Conservation (phyloP, 2,888 invertebrate genomes). For the Idaea straminata region DNA sequence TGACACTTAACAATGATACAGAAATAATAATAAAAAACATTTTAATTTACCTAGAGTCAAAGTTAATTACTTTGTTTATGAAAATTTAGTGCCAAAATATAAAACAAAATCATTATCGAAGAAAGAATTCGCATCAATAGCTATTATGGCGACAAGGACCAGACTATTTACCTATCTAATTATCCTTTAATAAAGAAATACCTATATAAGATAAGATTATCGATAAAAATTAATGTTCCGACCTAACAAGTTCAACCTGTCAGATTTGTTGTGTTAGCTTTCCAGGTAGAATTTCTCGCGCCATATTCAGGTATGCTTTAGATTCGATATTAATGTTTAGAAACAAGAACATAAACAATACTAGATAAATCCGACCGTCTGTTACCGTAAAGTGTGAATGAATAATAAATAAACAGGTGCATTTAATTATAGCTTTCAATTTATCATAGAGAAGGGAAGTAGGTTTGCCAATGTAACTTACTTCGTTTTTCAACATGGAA, state of each 20-base stretch:
- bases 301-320: too few relatives aligned
- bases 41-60: background rate
- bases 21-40: background rate
- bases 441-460: too few relatives aligned
- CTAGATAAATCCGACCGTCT: too few relatives aligned
- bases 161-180: background rate
- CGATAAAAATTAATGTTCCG: background rate
- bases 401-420: background rate
- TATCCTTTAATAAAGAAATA: background rate
- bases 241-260: background rate
- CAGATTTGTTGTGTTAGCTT: background rate
- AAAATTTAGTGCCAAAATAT: background rate
- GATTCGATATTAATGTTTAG: background rate
- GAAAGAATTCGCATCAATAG: background rate
- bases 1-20: background rate
- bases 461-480: too few relatives aligned
- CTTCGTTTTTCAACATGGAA: too few relatives aligned
- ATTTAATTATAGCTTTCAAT: too few relatives aligned
- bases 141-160: background rate
- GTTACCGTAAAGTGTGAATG: too few relatives aligned
- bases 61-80: slow-evolving; percentile 1
- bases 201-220: background rate
- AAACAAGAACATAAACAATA: background rate
- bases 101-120: background rate
- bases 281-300: too few relatives aligned